Evolutionary conservation across 2,888 invertebrate species (phyloP), one percentile per base, ranked within the genome.

Genomic region (Lobophora halterata): DNA sequence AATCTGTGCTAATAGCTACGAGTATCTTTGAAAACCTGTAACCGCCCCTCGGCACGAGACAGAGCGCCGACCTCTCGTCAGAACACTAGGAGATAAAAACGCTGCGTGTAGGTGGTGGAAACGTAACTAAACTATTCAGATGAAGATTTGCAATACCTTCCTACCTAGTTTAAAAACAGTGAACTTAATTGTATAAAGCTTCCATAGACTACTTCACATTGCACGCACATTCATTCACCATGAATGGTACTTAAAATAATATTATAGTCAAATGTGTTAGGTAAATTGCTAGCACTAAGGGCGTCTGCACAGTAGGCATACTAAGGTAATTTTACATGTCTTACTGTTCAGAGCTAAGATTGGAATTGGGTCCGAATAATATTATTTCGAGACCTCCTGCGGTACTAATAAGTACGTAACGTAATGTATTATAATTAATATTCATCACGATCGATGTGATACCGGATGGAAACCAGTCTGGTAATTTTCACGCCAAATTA

Each of bases 381-480:
- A n/a, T n/a, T n/a, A n/a, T n/a, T n/a, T n/a, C n/a, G 40, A 28
- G 54, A 61, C 64, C 69, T 56, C 72, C 71, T 56, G 65, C 39
- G 48, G 69, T 46, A 61, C 54, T 66, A 58, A 67, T 67, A 56
- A 59, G 51, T 48, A 46, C 40, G 43, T 52, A 65, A 46, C 40
- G 43, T 52, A 65, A 62, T 60, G 42, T 63, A 66, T 71, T 68
- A 62, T 45, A 70, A 64, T 62, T 66, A 68, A 67, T 63, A 71
- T 71, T 68, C 60, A 65, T 65, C 60, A 62, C 54, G 54, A 52
- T 57, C 40, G 48, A 49, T 5, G 12, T 30, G 24, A 63, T 67
- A 58, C 66, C 73, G 65, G 71, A 67, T 72, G 47, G 58, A 49
- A 73, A 69, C 71, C 70, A 64, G 71, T 69, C 64, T 59, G 31